These are phyloP conservation scores for Oryzaephilus surinamensis DNA, from an alignment of 1,140 invertebrate species.

Conservation along the genomic window DNA sequence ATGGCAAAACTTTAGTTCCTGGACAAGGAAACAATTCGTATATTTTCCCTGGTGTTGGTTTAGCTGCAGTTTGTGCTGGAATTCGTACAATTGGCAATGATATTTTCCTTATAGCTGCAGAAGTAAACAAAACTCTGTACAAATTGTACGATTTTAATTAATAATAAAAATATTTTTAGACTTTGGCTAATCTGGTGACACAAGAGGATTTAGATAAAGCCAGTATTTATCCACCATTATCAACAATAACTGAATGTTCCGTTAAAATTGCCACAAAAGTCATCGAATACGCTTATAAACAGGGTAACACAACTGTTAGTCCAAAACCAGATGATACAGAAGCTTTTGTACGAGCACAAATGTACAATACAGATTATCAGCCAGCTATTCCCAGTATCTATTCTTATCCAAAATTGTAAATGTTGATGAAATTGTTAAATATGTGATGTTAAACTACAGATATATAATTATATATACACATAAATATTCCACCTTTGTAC, in stretches of 20 bases:
- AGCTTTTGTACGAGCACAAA: conserved; percentile 68
- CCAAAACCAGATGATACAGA: conserved; percentile 67
- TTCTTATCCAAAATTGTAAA: conserved; percentile 46
- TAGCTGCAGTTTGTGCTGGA: conserved; percentile 73
- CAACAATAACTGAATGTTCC: conserved; percentile 81
- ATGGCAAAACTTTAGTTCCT: conserved; percentile 68
- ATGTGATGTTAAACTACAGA: too few relatives aligned
- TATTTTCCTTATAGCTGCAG: conserved; percentile 78
- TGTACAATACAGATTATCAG: conserved; percentile 65
- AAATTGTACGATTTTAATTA: not conserved
- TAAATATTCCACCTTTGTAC: not conserved
- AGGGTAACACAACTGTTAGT: conserved; percentile 65
- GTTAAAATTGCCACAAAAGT: conserved; percentile 75
- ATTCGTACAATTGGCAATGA: conserved; percentile 80
- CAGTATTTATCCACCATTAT: conserved; percentile 89
- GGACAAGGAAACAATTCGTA: conserved; percentile 97
- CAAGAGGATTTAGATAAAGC: conserved; percentile 73
- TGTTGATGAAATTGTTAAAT: not conserved
- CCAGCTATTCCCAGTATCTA: conserved; percentile 56
- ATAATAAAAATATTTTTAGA: conserved; percentile 39
- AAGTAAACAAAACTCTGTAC: conserved; percentile 45
- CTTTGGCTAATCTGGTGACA: conserved; percentile 73
- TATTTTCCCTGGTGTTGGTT: conserved; percentile 88
- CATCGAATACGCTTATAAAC: conserved; percentile 80
- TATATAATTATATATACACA: not conserved